phyloP scores from a whole-genome alignment of 1,140 invertebrate genomes.

The Ectropis grisescens region DNA sequence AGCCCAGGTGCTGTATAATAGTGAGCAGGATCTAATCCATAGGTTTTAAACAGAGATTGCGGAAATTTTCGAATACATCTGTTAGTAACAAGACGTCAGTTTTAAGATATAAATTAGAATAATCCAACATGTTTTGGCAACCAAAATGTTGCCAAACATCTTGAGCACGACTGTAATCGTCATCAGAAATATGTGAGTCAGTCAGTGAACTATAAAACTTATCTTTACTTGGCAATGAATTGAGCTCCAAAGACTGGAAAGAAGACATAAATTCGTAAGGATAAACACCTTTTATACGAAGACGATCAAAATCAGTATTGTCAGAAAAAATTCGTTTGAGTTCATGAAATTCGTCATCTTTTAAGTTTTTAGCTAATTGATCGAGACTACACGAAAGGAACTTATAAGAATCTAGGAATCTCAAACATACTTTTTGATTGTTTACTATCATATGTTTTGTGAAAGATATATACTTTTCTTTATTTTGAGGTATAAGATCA shows the following conservation, averaged over 20 bases:
- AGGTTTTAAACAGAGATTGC: constrained; percentile 27
- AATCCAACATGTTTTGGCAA: constrained; percentile 9
- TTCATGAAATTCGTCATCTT: constrained; percentile 14
- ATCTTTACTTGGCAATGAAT: constrained; percentile 1
- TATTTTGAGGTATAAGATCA: background rate
- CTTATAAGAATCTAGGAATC: constrained; percentile 10
- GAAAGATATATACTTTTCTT: background rate
- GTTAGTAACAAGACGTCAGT: constrained; percentile 51
- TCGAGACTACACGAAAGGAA: constrained; percentile 12
- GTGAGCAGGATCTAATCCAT: constrained; percentile 38
- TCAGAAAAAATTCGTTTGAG: background rate
- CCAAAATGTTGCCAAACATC: constrained; percentile 13
- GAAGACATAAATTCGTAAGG: constrained; percentile 12
- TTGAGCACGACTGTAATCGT: constrained; percentile 11
- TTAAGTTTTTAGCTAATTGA: constrained; percentile 10
- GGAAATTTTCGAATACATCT: constrained; percentile 60
- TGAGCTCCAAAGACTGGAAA: background rate
- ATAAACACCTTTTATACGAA: constrained; percentile 11
- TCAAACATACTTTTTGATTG: background rate
- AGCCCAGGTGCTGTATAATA: constrained; percentile 42
- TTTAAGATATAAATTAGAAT: constrained; percentile 25
- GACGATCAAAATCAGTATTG: constrained; percentile 5
- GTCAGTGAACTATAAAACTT: constrained; percentile 8
- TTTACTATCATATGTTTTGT: too few species aligned
- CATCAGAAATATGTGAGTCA: constrained; percentile 3